phyloP scores from a whole-genome alignment of 2,888 invertebrate species.

The Nemotelus nigrinus region DNA sequence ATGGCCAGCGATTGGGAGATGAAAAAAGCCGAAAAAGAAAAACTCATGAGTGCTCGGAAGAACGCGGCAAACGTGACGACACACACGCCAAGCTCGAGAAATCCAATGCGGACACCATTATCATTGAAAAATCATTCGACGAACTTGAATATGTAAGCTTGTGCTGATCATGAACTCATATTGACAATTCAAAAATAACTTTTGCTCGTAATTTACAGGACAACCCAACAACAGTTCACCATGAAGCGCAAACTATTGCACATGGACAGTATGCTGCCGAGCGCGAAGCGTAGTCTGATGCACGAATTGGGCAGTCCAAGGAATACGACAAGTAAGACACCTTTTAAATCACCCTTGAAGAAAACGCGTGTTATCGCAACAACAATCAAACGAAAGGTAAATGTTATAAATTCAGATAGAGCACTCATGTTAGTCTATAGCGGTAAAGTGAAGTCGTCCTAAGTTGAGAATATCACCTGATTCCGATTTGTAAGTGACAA shows the following conservation, averaged over 20 bases:
- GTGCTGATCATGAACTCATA: not conserved
- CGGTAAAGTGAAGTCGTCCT: no score
- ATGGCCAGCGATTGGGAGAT: constrained; percentile 72
- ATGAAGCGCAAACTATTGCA: constrained; percentile 48
- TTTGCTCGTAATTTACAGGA: constrained; percentile 32
- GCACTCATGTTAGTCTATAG: no score
- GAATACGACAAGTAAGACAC: constrained; percentile 26
- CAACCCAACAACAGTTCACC: constrained; percentile 44
- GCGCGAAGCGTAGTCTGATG: constrained; percentile 60
- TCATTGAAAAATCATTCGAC: constrained; percentile 56
- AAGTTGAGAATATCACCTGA: constrained; percentile 56
- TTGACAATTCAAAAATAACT: no score
- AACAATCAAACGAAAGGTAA: no score
- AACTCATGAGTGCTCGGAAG: constrained; percentile 64
- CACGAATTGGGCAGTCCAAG: constrained; percentile 55
- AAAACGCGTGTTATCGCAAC: no score
- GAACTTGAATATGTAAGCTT: constrained; percentile 41
- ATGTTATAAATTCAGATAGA: no score
- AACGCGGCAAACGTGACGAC: constrained; percentile 25
- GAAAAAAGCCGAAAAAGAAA: constrained; percentile 62
- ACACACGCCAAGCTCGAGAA: constrained; percentile 50
- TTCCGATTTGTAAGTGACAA: no score
- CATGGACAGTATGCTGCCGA: constrained; percentile 51
- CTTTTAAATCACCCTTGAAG: no score
- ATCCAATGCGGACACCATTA: constrained; percentile 55